phyloP scores from a whole-genome alignment of 2,797 vertebrate genomes.

The Gallinago stenura region DNA sequence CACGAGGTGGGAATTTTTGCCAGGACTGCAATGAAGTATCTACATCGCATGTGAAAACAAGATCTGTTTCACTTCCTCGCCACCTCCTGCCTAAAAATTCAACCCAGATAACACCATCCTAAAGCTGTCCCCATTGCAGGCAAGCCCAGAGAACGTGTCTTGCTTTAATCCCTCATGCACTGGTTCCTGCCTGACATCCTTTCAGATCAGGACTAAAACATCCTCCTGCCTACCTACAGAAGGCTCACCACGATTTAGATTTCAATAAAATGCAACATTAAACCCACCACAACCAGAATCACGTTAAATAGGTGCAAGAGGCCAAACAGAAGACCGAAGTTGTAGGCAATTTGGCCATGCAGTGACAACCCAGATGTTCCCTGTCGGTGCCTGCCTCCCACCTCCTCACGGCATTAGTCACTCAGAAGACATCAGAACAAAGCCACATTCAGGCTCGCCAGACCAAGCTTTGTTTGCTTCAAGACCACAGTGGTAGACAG shows the following conservation, averaged over 20 bases:
- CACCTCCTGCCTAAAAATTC: constrained; percentile 1
- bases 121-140: neutral
- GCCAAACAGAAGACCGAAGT: neutral
- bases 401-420: constrained; percentile 52
- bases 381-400: neutral
- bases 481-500: constrained; percentile 51
- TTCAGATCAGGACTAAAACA: neutral
- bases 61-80: neutral
- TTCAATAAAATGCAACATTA: neutral
- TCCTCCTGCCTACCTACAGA: neutral
- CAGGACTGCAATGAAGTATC: neutral
- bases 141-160: neutral
- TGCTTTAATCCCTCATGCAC: accelerated
- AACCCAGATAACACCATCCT: neutral
- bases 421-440: constrained; percentile 52
- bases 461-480: constrained; percentile 53
- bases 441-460: constrained; percentile 46
- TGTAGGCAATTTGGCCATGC: neutral
- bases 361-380: constrained; percentile 60
- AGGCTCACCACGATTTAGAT: neutral
- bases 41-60: neutral
- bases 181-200: neutral
- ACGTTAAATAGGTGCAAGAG: neutral
- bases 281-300: neutral
- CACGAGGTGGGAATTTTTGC: neutral